These are phyloP conservation scores for Oscheius sp. DNA, from an alignment of 2,888 invertebrate species.

Conservation along the genomic window DNA sequence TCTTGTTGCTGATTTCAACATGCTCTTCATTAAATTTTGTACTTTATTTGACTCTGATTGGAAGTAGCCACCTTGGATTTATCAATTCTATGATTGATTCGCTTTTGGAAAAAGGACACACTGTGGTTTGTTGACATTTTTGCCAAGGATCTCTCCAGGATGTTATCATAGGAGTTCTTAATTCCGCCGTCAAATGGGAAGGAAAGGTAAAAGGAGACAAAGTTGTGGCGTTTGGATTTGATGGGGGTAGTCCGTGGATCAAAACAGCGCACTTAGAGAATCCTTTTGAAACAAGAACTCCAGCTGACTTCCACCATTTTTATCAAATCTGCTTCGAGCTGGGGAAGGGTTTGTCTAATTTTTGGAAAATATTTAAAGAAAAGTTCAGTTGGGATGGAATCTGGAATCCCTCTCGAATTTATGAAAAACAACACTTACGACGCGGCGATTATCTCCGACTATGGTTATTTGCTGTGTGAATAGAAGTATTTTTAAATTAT, in stretches of 20 bases:
- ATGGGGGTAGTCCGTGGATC: conserved; percentile 6
- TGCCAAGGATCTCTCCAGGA: neutral
- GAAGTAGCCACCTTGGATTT: conserved; percentile 13
- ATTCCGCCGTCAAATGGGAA: conserved; percentile 4
- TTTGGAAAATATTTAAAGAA: neutral
- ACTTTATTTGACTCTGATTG: conserved; percentile 12
- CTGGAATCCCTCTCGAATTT: conserved; percentile 28
- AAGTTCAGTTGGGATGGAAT: conserved; percentile 28
- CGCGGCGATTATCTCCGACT: conserved; percentile 32
- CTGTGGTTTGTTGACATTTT: neutral
- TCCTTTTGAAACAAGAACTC: neutral
- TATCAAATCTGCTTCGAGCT: neutral
- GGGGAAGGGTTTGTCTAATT: neutral
- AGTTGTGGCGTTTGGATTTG: neutral
- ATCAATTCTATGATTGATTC: neutral
- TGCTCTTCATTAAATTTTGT: neutral
- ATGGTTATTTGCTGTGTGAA: no score
- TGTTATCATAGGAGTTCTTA: neutral
- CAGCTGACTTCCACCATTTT: neutral
- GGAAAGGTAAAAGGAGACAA: neutral
- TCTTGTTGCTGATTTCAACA: no score
- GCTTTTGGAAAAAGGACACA: neutral
- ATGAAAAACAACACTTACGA: conserved; percentile 33
- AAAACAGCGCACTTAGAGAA: neutral
- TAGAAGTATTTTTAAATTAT: no score